A percentile compares a stretch with the other conserved stretches of the same genome.
phyloP scores from a whole-genome alignment of 2,797 vertebrate species.

The Borostomias antarcticus region DNA sequence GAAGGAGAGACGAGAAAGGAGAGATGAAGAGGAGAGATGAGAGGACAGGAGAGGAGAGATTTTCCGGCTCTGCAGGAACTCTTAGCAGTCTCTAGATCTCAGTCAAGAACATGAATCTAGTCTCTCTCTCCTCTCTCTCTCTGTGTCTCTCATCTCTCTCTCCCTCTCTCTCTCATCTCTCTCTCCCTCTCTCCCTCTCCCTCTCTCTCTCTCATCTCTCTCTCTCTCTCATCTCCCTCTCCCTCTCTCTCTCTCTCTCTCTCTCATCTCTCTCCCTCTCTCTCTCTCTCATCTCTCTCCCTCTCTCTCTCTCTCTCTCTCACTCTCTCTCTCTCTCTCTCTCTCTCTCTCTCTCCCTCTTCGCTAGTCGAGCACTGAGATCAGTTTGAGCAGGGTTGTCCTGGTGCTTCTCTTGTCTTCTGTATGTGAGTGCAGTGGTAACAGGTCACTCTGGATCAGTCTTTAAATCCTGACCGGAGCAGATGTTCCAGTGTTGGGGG shows the following conservation, averaged over 20 bases:
- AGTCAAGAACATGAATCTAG: conserved; percentile 1
- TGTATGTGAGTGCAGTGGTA: neutral
- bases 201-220: neutral
- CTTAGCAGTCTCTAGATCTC: too few relatives aligned
- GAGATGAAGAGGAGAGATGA: neutral
- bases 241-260: too few relatives aligned
- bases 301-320: too few relatives aligned
- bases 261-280: neutral
- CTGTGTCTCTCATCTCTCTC: too few relatives aligned
- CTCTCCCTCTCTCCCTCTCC: neutral
- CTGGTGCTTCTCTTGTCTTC: neutral
- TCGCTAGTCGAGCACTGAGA: too few relatives aligned
- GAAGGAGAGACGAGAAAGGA: too few relatives aligned
- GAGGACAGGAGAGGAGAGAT: neutral
- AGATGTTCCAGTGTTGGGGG: neutral
- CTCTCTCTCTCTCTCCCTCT: neutral
- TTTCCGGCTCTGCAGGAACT: too few relatives aligned
- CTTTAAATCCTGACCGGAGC: neutral
- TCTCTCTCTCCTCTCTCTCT: neutral
- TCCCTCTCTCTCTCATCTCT: too few relatives aligned
- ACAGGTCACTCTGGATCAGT: neutral
- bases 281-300: neutral
- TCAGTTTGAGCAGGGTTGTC: too few relatives aligned
- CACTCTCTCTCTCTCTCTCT: neutral
- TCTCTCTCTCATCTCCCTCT: neutral